These are phyloP conservation scores for Galago senegalensis DNA, from an alignment of 2,797 vertebrate genomes.

Conservation along the genomic window DNA sequence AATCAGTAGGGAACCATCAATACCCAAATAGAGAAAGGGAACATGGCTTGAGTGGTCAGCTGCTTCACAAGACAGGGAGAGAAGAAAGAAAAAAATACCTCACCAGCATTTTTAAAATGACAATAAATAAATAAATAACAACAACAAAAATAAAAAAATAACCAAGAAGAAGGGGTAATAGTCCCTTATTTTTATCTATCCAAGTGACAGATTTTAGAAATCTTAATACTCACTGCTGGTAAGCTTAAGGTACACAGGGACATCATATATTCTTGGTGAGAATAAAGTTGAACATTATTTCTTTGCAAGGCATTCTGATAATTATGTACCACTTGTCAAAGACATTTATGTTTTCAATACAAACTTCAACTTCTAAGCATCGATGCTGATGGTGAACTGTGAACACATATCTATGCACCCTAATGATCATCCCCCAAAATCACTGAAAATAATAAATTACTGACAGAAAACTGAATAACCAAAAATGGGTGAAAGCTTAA, in stretches of 20 bases:
- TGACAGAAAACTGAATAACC: not conserved
- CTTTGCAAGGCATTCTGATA: not conserved
- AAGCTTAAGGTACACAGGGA: not conserved
- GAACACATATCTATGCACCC: not conserved
- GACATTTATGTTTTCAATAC: not conserved
- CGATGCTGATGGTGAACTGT: not conserved
- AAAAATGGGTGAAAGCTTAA: not conserved
- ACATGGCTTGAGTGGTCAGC: not conserved
- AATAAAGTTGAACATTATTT: not conserved
- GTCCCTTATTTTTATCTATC: slow-evolving; percentile 8
- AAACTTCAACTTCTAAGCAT: not conserved
- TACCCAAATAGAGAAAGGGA: not conserved
- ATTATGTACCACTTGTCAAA: not conserved
- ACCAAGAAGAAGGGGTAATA: not conserved
- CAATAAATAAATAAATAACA: too few species aligned
- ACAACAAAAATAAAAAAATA: too few species aligned
- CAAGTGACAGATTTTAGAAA: slow-evolving; percentile 23
- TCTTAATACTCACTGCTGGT: not conserved
- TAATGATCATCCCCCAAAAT: not conserved
- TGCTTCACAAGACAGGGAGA: not conserved
- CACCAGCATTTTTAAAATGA: not conserved
- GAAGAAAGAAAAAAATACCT: not conserved
- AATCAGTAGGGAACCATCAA: not conserved
- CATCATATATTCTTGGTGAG: not conserved
- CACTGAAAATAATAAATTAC: not conserved